Percentiles rank a stretch among this genome's conserved stretches.
phyloP scores from a whole-genome alignment of 2,113 vertebrate genomes.

The Pelecanoides urinatrix region DNA sequence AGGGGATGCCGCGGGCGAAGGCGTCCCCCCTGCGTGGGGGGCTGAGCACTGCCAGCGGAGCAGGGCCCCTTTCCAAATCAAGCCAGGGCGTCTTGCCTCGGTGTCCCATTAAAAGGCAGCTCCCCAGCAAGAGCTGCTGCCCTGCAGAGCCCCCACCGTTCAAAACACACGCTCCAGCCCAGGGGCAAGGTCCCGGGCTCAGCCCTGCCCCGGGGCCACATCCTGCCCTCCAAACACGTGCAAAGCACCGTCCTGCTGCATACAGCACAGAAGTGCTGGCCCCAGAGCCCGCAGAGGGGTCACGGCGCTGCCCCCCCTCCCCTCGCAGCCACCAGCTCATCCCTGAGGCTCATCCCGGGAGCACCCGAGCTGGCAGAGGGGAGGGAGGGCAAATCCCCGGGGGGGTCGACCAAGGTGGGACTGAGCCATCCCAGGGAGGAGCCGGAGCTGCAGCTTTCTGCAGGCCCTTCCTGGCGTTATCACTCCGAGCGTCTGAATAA shows the following conservation, averaged over 20 bases:
- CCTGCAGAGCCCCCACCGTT: neutral
- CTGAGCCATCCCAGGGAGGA: neutral
- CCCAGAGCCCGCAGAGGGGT: neutral
- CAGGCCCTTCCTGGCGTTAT: neutral
- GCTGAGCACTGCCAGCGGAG: fast-evolving
- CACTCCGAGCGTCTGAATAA: neutral
- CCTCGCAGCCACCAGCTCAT: neutral
- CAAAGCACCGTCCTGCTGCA: fast-evolving
- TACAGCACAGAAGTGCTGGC: neutral
- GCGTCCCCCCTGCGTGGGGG: fast-evolving
- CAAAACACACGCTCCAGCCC: fast-evolving
- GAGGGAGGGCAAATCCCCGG: neutral
- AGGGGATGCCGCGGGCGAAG: fast-evolving
- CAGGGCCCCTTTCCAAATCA: neutral
- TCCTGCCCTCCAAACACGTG: neutral
- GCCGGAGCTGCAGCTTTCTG: neutral
- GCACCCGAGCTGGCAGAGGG: neutral
- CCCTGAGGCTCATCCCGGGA: neutral
- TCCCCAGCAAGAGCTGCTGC: neutral
- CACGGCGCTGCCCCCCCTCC: fast-evolving
- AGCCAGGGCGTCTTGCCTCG: fast-evolving
- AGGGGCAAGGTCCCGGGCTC: fast-evolving
- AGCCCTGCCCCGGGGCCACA: neutral
- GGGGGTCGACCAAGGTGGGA: neutral
- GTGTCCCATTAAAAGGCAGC: neutral